A percentile compares a stretch with the other conserved stretches of the same genome.
These are phyloP conservation scores for Pteromalus puparum DNA, from an alignment of 1,140 invertebrate genomes.

Conservation along the genomic window DNA sequence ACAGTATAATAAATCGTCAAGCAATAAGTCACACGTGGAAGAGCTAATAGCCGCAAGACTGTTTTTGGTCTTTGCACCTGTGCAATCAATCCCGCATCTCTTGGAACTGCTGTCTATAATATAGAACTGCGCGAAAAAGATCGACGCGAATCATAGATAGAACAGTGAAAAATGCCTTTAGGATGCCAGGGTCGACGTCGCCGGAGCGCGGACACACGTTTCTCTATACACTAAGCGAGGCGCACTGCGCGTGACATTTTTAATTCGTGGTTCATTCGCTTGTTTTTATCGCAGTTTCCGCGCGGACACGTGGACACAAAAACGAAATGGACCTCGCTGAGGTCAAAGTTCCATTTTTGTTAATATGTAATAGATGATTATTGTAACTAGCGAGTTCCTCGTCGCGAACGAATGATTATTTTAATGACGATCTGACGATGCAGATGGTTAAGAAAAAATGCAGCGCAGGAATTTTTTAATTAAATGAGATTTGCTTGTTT, in stretches of 20 bases:
- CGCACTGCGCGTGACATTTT: neutral
- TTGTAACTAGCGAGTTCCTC: neutral
- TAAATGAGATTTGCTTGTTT: neutral
- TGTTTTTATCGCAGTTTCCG: neutral
- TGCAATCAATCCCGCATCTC: neutral
- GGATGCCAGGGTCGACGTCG: slow-evolving; percentile 32
- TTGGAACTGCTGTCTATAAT: neutral
- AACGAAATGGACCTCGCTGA: neutral
- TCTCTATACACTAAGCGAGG: neutral
- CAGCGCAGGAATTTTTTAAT: neutral
- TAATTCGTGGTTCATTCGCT: slow-evolving; percentile 2
- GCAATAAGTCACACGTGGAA: neutral
- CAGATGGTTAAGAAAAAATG: neutral
- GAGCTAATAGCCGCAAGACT: neutral
- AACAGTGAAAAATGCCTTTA: slow-evolving; percentile 32
- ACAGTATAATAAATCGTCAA: too few relatives aligned
- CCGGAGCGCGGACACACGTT: neutral
- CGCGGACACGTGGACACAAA: neutral
- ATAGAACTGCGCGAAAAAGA: slow-evolving; percentile 7
- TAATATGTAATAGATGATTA: neutral
- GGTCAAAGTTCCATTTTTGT: slow-evolving; percentile 25
- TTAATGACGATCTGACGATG: neutral
- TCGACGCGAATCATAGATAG: neutral
- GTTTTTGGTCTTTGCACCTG: neutral
- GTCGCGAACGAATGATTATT: slow-evolving; percentile 4